Evolutionary conservation across 2,113 vertebrate genomes (phyloP).

Genomic region (Onychostoma macrolepis): DNA sequence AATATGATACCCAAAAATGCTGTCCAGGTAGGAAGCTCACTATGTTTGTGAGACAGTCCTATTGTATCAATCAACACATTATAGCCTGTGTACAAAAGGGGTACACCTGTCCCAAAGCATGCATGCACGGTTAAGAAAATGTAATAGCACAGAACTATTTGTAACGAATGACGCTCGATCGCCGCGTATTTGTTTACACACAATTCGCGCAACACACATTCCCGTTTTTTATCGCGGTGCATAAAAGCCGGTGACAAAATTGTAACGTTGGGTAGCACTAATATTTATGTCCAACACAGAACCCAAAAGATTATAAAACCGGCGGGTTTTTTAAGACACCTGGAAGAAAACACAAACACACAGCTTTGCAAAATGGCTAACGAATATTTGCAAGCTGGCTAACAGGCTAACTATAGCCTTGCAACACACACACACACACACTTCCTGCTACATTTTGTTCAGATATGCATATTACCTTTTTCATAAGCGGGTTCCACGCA

Average conservation of each 20-base stretch:
- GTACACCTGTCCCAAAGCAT: not conserved
- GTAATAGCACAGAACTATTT: not conserved
- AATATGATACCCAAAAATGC: not conserved
- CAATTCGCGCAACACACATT: too few species aligned
- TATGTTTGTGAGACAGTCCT: not conserved
- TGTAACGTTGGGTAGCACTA: not conserved
- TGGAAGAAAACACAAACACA: not conserved
- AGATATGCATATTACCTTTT: constrained; percentile 2
- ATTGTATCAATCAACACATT: not conserved
- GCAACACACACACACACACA: not conserved
- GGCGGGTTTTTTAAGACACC: not conserved
- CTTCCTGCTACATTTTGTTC: not conserved
- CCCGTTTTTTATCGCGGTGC: not conserved
- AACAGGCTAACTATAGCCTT: constrained; percentile 20
- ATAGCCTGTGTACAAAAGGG: not conserved
- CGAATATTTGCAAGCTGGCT: not conserved
- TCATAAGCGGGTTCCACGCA: not conserved
- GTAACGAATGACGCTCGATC: not conserved
- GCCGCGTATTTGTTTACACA: not conserved
- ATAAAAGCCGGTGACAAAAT: not conserved
- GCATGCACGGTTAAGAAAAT: not conserved
- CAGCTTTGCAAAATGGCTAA: constrained; percentile 21
- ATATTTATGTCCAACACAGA: not conserved
- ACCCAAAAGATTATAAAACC: not conserved
- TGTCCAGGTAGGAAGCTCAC: not conserved